Conservation (phyloP, 1,140 invertebrate species). For the Rhizoglyphus robini region DNA sequence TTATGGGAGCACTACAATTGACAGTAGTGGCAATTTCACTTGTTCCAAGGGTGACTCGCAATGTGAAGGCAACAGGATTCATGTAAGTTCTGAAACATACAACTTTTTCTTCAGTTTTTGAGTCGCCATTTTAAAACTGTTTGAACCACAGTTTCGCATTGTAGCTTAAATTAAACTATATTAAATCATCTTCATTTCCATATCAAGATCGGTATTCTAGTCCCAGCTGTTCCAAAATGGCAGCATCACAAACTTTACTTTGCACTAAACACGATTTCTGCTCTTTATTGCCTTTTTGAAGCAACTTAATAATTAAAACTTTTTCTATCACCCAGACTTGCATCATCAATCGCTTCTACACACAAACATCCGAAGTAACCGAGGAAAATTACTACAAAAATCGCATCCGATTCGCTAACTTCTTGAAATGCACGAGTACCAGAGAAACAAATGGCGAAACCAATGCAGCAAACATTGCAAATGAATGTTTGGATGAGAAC, state of each 20-base stretch:
- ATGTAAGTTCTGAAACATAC: conserved; percentile 8
- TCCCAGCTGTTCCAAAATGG: too few relatives aligned
- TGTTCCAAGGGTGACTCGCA: background rate
- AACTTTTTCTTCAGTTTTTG: background rate
- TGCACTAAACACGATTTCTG: background rate
- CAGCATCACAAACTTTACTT: too few relatives aligned
- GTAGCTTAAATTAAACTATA: too few relatives aligned
- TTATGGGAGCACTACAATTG: conserved; percentile 1
- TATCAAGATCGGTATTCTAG: too few relatives aligned
- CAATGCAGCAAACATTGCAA: background rate
- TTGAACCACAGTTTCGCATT: too few relatives aligned
- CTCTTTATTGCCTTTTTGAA: too few relatives aligned
- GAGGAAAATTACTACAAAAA: background rate
- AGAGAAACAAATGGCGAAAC: background rate
- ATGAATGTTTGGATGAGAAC: conserved; percentile 13
- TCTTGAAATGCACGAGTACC: background rate
- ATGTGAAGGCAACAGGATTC: conserved; percentile 5
- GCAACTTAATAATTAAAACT: too few relatives aligned
- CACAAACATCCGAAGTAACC: background rate
- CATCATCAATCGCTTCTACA: background rate
- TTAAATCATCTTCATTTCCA: too few relatives aligned
- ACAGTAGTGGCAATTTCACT: background rate
- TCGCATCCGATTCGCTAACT: background rate
- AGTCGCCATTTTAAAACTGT: too few relatives aligned
- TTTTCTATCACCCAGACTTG: too few relatives aligned